Evolutionary conservation across 2,888 invertebrate species (phyloP).

Genomic region (Erebia ligea): DNA sequence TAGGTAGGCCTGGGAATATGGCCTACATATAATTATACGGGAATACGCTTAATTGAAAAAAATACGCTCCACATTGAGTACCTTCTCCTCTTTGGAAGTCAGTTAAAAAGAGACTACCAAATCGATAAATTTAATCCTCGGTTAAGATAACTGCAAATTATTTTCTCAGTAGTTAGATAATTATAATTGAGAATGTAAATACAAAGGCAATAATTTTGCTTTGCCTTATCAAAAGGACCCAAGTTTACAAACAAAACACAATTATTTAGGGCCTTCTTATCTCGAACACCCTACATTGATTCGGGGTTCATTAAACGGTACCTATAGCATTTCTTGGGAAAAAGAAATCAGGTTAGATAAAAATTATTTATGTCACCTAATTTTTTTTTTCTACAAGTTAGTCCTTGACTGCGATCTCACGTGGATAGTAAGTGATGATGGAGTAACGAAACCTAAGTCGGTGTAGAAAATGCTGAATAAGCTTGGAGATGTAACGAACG

Average conservation of each 20-base stretch:
- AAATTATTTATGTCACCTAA: neutral
- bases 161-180: constrained; percentile 5
- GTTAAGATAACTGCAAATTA: neutral
- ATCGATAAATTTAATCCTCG: neutral
- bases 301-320: constrained; percentile 1
- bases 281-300: constrained; percentile 13
- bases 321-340: neutral
- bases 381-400: no score
- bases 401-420: no score
- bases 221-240: constrained; percentile 12
- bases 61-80: no score
- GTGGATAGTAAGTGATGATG: no score
- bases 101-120: neutral
- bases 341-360: neutral
- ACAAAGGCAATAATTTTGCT: constrained; percentile 18
- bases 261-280: constrained; percentile 13
- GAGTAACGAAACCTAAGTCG: no score
- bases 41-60: no score
- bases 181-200: constrained; percentile 17
- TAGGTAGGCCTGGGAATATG: no score
- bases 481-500: neutral
- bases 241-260: constrained; percentile 1
- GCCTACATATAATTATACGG: no score
- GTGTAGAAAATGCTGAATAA: neutral
- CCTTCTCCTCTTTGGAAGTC: no score